Evolutionary conservation across 2,797 vertebrate genomes (phyloP).

Genomic region (Pipistrellus pipistrellus): DNA sequence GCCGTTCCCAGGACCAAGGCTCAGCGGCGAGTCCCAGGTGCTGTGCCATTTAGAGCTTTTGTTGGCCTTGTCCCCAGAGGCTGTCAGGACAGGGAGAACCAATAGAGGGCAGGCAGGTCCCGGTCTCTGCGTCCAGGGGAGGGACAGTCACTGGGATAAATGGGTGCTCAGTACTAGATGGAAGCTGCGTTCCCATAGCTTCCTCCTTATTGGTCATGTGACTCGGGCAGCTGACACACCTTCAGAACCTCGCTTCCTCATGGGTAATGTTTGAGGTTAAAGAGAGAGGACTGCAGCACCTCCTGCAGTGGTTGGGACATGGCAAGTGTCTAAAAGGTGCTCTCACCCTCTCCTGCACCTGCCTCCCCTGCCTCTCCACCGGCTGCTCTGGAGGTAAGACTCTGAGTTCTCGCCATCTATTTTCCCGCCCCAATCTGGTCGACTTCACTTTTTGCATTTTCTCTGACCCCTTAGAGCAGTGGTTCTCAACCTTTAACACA

Average conservation of each 20-base stretch:
- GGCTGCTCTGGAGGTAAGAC: not conserved
- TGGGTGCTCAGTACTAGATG: not conserved
- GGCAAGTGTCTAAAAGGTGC: not conserved
- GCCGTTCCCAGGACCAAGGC: not conserved
- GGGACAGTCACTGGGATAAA: not conserved
- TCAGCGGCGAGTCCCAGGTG: not conserved
- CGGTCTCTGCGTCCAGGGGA: accelerated
- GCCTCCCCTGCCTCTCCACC: not conserved
- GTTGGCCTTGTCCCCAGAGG: not conserved
- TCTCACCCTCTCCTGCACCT: not conserved
- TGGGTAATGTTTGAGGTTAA: not conserved
- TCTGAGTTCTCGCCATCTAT: not conserved
- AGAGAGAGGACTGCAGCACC: no score
- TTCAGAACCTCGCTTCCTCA: not conserved
- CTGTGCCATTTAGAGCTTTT: not conserved
- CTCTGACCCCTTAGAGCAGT: not conserved
- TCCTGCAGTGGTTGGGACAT: not conserved
- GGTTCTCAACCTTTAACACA: no score
- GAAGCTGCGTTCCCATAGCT: accelerated
- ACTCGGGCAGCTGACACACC: accelerated
- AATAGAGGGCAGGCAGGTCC: not conserved
- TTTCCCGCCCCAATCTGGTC: not conserved
- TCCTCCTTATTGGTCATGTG: accelerated
- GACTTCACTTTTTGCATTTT: not conserved
- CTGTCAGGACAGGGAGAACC: not conserved